A percentile compares a stretch with the other conserved stretches of the same genome.
Evolutionary conservation across 2,888 invertebrate genomes (phyloP).

Genomic region (Caenorhabditis zanzibari): DNA sequence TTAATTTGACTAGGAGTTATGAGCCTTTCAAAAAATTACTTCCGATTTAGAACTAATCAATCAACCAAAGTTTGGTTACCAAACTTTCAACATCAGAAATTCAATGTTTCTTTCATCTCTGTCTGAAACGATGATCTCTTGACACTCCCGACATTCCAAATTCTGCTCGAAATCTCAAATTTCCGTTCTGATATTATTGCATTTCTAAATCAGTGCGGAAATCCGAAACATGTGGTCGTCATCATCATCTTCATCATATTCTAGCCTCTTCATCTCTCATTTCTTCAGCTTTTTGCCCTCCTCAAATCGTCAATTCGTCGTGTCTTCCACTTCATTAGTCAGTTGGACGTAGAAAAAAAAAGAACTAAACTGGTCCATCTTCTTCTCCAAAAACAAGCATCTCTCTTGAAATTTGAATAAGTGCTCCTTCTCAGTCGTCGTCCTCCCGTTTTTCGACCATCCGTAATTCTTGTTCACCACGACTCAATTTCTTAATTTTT

Average conservation of each 20-base stretch:
- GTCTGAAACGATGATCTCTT: not conserved
- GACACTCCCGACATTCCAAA: not conserved
- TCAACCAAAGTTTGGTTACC: no score
- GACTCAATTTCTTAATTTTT: slow-evolving; percentile 38
- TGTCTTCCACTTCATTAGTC: slow-evolving; percentile 64
- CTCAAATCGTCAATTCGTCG: slow-evolving; percentile 32
- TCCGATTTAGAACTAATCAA: no score
- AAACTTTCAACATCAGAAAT: no score
- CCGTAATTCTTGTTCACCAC: slow-evolving; percentile 39
- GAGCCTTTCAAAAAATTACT: no score
- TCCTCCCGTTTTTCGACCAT: slow-evolving; percentile 2
- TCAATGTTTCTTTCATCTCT: no score
- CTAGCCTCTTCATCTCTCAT: slow-evolving; percentile 19
- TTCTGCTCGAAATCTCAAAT: slow-evolving; percentile 8
- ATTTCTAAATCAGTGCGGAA: slow-evolving; percentile 52
- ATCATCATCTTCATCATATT: not conserved
- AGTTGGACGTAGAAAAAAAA: slow-evolving; percentile 4
- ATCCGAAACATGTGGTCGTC: slow-evolving; percentile 43
- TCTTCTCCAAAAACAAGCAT: slow-evolving; percentile 34
- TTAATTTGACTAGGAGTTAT: no score
- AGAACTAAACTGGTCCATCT: slow-evolving; percentile 33
- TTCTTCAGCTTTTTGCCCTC: slow-evolving; percentile 23
- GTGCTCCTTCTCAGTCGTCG: slow-evolving; percentile 26
- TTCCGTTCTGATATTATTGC: slow-evolving; percentile 44
- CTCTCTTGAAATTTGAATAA: slow-evolving; percentile 58